Base-by-base conservation (phyloP, 2,113 vertebrate species). In the Saccopteryx bilineata region DNA sequence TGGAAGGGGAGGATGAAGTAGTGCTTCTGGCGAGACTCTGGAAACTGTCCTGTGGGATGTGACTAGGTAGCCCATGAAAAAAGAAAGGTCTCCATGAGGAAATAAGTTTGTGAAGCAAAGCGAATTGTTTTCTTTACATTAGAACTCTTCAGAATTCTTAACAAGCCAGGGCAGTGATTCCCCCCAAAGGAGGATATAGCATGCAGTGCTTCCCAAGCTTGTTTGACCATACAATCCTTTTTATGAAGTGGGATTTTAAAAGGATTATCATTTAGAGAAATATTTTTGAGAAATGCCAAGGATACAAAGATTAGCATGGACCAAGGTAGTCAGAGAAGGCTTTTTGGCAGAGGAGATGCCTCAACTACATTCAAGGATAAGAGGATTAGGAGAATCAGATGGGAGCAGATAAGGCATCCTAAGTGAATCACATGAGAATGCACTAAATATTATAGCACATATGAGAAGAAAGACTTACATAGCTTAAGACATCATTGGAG, bases 171-270 rank as follows among this genome's bases (percentile, higher is more conserved):
- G n/a, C 39, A 54, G 12, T 0, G 81, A 39, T 31, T 54, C 28
- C 15, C 33, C 33, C 26, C 7, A 12, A 90, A 87, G 54, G 19
- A 89, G 23, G 60, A 6, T 10, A 39, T 0, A 46, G 33, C n/a
- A 18, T 6, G 3, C 26, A 7, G 17, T 24, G 5, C 39, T 84
- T 65, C 52, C 54, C 54, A 90, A 52, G 31, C 24, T 60, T 13
- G 11, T 89, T 63, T 69, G 78, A 24, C 19, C 65, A 48, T 2
- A 48, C 11, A 26, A 26, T 80, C 31, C n/a, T 89, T 80, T 66
- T 81, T 54, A 58, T 82, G 61, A 79, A 79, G 72, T 84, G 72
- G n/a, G 52, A 79, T 80, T 80, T 85, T 72, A 12, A 60, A 90
- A 72, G 50, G 58, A 33, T 65, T 71, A 19, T 17, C 65, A 56